phyloP scores from a whole-genome alignment of 2,888 invertebrate species.

The Pilophorus perplexus region DNA sequence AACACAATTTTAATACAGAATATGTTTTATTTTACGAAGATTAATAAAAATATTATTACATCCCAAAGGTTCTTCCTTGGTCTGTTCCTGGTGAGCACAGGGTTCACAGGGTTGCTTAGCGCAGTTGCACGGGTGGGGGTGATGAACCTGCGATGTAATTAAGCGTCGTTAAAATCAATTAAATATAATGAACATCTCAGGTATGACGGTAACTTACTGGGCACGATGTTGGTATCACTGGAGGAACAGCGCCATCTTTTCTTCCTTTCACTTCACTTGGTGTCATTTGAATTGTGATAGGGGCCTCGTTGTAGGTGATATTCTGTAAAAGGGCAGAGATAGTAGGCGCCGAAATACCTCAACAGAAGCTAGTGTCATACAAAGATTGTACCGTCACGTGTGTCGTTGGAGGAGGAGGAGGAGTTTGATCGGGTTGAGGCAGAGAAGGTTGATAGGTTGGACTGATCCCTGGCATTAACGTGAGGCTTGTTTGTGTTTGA shows the following conservation, averaged over 20 bases:
- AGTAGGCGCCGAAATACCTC: too few species aligned
- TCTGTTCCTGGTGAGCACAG: neutral
- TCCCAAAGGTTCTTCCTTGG: neutral
- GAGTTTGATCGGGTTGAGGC: too few species aligned
- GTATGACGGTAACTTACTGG: too few species aligned
- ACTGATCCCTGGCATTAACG: too few species aligned
- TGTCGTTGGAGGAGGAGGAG: neutral
- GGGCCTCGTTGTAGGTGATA: constrained; percentile 28
- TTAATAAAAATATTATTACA: constrained; percentile 6
- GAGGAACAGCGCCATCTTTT: neutral
- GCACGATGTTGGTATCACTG: neutral
- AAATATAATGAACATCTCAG: too few species aligned
- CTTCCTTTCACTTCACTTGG: constrained; percentile 8
- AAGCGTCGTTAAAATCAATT: too few species aligned
- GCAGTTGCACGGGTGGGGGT: neutral
- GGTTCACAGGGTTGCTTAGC: neutral
- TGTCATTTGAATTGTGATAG: constrained; percentile 13
- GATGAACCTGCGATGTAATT: constrained; percentile 4
- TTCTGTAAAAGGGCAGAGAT: constrained; percentile 22
- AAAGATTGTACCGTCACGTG: neutral
- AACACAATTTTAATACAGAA: neutral
- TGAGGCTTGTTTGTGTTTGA: constrained; percentile 20
- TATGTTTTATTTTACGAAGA: constrained; percentile 11
- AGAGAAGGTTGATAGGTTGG: neutral
- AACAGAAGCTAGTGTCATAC: too few species aligned